These are phyloP conservation scores for Myrmophylax atrothorax DNA, from an alignment of 2,113 vertebrate species.

Conservation along the genomic window DNA sequence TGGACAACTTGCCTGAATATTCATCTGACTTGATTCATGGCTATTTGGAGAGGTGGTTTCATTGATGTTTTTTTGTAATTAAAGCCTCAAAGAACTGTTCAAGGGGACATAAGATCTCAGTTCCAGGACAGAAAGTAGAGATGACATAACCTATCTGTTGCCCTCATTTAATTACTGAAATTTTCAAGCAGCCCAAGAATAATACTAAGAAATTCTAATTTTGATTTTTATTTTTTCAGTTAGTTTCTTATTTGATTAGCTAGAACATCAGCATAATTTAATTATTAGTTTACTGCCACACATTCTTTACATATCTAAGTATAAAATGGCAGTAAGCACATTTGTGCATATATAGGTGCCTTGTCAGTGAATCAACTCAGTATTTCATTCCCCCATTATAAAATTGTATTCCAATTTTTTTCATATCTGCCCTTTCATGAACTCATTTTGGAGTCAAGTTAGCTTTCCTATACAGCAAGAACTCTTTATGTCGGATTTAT, in stretches of 20 bases:
- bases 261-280: background rate
- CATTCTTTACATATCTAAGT: background rate
- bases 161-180: background rate
- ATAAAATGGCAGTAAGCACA: background rate
- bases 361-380: background rate
- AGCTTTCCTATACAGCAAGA: background rate
- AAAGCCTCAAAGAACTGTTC: background rate
- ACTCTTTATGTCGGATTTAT: background rate
- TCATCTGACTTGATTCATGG: background rate
- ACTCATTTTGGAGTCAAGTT: slow-evolving; percentile 14
- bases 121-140: background rate
- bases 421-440: background rate
- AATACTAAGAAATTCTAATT: background rate
- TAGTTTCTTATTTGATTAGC: background rate
- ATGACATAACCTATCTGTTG: background rate
- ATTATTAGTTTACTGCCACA: background rate
- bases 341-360: background rate
- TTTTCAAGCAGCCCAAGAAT: background rate
- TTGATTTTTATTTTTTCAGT: background rate
- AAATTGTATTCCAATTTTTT: background rate
- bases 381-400: background rate
- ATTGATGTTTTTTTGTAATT: background rate
- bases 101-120: background rate
- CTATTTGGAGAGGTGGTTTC: background rate
- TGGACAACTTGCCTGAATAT: background rate